Evolutionary conservation across 2,888 invertebrate genomes (phyloP), one percentile per base, ranked within the genome.

Genomic region (Metellina segmentata): DNA sequence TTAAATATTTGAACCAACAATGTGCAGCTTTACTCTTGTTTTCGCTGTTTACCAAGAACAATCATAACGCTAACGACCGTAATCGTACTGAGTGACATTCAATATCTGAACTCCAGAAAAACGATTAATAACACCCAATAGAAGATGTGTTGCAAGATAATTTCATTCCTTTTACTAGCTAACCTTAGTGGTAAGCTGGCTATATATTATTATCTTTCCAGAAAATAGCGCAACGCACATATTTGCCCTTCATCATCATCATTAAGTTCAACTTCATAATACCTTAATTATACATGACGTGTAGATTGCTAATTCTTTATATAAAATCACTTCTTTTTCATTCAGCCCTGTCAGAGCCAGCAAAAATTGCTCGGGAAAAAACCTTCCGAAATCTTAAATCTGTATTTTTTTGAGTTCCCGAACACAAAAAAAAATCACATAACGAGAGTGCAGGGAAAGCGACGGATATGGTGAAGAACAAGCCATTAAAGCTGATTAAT

Each of bases 401-500:
- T 51, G 16, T 78, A 16, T 61, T 81, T 81, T 61, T 13, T 61
- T 7, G 16, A 74, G 53, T 16, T 16, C 61, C 9, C 61, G 61
- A 9, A 34, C n/a, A n/a, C n/a, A n/a, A 49, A 51, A 74, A 86
- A 86, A 86, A 88, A 81, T 81, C n/a, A 16, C 49, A 34, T n/a
- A 77, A 79, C n/a, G 52, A 51, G 53, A 86, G 51, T 53, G 51
- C 34, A 20, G 53, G 53, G 81, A 82, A 81, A 82, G 70, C 53
- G 86, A 81, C 81, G 85, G 34, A 51, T 85, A 75, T 85, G 81
- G 83, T 71, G 61, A 74, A 85, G 85, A 89, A 92, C 85, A 92
- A 89, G 88, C 88, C 91, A 92, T 89, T 92, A 89, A 85, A 89
- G 75, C 91, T 92, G 91, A 92, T 92, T 92, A 92, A 92, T 92